Percentiles rank a stretch among this genome's conserved stretches.
Evolutionary conservation across 2,797 vertebrate species (phyloP).

Genomic region (Diplodus puntazzo): DNA sequence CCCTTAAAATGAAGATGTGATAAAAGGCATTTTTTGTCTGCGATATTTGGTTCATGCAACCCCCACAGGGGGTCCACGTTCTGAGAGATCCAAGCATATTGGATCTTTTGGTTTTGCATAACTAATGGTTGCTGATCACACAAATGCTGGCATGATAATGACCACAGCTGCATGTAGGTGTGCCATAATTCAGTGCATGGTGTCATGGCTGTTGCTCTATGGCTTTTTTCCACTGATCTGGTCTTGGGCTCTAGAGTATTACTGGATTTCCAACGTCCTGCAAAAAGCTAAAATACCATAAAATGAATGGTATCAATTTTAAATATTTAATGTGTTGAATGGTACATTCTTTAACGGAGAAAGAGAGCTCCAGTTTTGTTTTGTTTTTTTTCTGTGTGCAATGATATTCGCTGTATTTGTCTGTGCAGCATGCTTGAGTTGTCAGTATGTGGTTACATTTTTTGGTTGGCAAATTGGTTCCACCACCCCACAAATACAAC

Average conservation of each 20-base stretch:
- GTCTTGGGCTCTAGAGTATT: slow-evolving; percentile 17
- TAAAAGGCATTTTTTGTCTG: slow-evolving; percentile 1
- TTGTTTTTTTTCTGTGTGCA: slow-evolving; percentile 24
- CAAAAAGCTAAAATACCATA: slow-evolving; percentile 20
- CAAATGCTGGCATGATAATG: slow-evolving; percentile 59
- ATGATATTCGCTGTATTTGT: slow-evolving; percentile 36
- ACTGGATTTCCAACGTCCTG: slow-evolving; percentile 24
- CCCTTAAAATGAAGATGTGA: slow-evolving; percentile 17
- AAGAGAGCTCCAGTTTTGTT: slow-evolving; percentile 25
- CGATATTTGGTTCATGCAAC: slow-evolving; percentile 20
- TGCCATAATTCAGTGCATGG: slow-evolving; percentile 47
- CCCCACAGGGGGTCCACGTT: slow-evolving; percentile 12
- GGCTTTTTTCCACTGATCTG: slow-evolving; percentile 39
- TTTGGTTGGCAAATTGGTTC: slow-evolving; percentile 20
- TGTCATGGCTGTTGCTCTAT: slow-evolving; percentile 42
- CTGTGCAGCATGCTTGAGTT: slow-evolving; percentile 44
- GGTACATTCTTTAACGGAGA: neutral
- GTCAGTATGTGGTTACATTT: neutral
- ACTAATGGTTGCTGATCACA: slow-evolving; percentile 71
- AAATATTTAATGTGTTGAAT: neutral
- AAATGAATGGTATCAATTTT: neutral
- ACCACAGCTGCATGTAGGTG: slow-evolving; percentile 54
- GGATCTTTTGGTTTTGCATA: slow-evolving; percentile 14
- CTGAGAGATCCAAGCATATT: slow-evolving; percentile 23
- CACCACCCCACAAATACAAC: neutral